phyloP scores from a whole-genome alignment of 2,797 vertebrate genomes.

The Philypnodon macrostomus region DNA sequence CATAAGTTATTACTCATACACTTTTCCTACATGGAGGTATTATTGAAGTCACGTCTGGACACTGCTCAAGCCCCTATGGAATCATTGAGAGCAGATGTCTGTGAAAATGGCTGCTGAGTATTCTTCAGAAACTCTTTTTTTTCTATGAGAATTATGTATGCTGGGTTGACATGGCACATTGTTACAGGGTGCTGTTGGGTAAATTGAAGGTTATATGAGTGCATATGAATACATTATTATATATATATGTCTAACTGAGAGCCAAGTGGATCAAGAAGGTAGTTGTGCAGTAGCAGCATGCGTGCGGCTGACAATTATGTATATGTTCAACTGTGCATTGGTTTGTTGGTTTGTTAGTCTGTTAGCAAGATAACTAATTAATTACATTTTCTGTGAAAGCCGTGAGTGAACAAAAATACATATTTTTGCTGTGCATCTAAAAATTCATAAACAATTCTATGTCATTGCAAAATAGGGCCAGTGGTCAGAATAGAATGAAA shows the following conservation, averaged over 20 bases:
- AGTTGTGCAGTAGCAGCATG: neutral
- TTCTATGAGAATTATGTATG: neutral
- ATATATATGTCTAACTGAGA: neutral
- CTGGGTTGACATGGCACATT: neutral
- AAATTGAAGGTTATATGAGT: neutral
- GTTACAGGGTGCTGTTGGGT: neutral
- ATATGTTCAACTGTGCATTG: too few species aligned
- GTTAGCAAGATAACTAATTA: too few species aligned
- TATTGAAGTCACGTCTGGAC: slow-evolving; percentile 8
- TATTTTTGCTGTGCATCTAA: too few species aligned
- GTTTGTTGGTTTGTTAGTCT: too few species aligned
- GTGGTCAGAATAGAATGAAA: too few species aligned
- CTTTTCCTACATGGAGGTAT: neutral
- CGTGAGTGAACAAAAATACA: too few species aligned
- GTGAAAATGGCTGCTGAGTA: neutral
- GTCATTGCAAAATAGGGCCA: too few species aligned
- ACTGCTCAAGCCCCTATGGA: slow-evolving; percentile 9
- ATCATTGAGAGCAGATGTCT: slow-evolving; percentile 10
- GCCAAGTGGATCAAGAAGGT: neutral
- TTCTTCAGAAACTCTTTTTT: neutral
- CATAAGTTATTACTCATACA: slow-evolving; percentile 11
- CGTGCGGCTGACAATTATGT: neutral
- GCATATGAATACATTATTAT: neutral
- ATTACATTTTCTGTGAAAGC: too few species aligned
- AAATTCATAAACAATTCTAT: too few species aligned